phyloP scores from a whole-genome alignment of 1,140 invertebrate genomes.

The Penaeus indicus region DNA sequence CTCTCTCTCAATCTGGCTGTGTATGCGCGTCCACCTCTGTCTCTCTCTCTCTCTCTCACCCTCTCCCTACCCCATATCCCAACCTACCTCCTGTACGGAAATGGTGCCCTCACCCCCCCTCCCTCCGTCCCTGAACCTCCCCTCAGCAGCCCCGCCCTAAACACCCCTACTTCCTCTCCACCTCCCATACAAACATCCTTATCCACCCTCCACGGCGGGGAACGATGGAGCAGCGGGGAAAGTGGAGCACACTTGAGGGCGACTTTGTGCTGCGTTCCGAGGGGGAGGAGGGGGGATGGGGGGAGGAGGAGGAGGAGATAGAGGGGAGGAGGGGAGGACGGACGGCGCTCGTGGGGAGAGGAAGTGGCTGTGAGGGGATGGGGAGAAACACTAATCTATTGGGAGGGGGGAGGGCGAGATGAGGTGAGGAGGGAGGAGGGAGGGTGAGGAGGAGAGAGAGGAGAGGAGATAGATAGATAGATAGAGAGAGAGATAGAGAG shows the following conservation, averaged over 20 bases:
- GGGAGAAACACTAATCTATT: constrained; percentile 17
- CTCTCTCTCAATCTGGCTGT: background rate
- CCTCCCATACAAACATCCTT: background rate
- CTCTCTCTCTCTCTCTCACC: background rate
- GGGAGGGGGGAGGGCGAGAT: constrained; percentile 11
- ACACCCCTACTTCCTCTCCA: background rate
- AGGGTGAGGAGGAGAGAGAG: too few species aligned
- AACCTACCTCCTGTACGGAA: constrained; percentile 7
- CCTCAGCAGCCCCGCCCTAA: background rate
- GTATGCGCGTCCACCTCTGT: background rate
- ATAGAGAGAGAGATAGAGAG: constrained; percentile 17
- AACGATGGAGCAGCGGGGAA: background rate
- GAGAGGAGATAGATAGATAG: background rate
- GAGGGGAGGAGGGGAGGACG: background rate
- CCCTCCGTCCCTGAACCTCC: background rate
- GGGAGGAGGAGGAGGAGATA: background rate
- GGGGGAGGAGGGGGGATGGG: background rate
- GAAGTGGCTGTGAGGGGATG: background rate
- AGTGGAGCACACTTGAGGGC: background rate
- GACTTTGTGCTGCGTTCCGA: too few species aligned
- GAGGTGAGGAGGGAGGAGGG: background rate
- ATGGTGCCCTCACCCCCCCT: background rate
- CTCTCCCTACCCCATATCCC: background rate
- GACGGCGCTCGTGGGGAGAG: background rate
- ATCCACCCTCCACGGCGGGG: background rate